Evolutionary conservation across 2,888 invertebrate genomes (phyloP).

Genomic region (Anthophora plumipes): DNA sequence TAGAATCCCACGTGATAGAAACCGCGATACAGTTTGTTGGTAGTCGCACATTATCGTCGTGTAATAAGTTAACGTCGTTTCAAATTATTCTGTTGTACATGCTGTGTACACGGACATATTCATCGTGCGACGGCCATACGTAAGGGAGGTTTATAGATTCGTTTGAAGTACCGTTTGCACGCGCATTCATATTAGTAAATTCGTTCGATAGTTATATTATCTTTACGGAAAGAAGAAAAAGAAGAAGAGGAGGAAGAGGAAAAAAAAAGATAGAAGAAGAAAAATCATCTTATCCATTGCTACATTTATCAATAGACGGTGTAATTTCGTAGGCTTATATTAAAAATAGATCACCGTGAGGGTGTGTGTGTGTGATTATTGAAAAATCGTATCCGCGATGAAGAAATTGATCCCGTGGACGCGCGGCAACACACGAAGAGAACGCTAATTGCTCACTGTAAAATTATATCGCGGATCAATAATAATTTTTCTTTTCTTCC

Average conservation of each 20-base stretch:
- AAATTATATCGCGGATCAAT: too few relatives aligned
- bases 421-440: too few relatives aligned
- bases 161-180: background rate
- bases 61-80: too few relatives aligned
- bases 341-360: background rate
- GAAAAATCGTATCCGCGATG: background rate
- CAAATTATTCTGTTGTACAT: too few relatives aligned
- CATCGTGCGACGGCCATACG: background rate
- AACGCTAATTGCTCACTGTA: too few relatives aligned
- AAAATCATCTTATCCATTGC: background rate
- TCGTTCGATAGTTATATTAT: constrained; percentile 1
- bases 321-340: background rate
- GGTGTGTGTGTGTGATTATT: background rate
- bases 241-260: too few relatives aligned
- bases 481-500: too few relatives aligned
- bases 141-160: background rate
- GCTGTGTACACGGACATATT: background rate
- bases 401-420: too few relatives aligned
- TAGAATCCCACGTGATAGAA: too few relatives aligned
- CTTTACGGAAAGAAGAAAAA: background rate
- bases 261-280: too few relatives aligned
- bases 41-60: too few relatives aligned
- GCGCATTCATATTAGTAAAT: background rate
- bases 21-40: too few relatives aligned
- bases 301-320: background rate